These are phyloP conservation scores for Drosophila kanapiae DNA, from an alignment of 1,140 invertebrate species.

Conservation along the genomic window DNA sequence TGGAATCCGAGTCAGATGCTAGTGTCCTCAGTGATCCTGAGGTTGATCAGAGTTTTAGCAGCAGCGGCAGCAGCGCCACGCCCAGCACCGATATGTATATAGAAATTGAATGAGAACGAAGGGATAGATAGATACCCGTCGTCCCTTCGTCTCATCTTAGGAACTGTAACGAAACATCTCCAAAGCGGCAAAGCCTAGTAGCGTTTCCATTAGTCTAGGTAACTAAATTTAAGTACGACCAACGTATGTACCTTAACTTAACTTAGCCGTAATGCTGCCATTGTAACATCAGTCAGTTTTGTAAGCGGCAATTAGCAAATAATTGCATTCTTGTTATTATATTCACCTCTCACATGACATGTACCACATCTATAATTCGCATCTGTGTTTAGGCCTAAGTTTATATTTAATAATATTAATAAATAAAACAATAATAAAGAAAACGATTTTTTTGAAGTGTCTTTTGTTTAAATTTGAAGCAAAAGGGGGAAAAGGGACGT, in stretches of 20 bases:
- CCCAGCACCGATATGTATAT: slow-evolving; percentile 56
- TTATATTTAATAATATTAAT: slow-evolving; percentile 34
- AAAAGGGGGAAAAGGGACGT: neutral
- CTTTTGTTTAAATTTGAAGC: neutral
- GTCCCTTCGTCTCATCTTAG: slow-evolving; percentile 4
- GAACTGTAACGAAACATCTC: slow-evolving; percentile 51
- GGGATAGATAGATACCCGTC: neutral
- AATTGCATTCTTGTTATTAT: slow-evolving; percentile 52
- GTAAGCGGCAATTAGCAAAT: slow-evolving; percentile 52
- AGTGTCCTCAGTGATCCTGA: slow-evolving; percentile 65
- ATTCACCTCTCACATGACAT: slow-evolving; percentile 32
- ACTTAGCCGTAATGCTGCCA: slow-evolving; percentile 39
- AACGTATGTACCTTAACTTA: slow-evolving; percentile 68
- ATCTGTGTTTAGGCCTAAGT: slow-evolving; percentile 44
- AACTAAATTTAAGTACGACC: slow-evolving; percentile 41
- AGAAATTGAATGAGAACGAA: slow-evolving; percentile 45
- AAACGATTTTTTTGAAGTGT: slow-evolving; percentile 1
- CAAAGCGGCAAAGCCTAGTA: slow-evolving; percentile 69
- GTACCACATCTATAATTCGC: slow-evolving; percentile 38
- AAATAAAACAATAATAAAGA: slow-evolving; percentile 26
- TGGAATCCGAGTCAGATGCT: slow-evolving; percentile 42
- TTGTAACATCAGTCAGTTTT: slow-evolving; percentile 44
- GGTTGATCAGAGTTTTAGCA: slow-evolving; percentile 58
- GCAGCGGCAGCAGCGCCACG: slow-evolving; percentile 15
- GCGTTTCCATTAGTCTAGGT: slow-evolving; percentile 32